Base-by-base conservation (phyloP, 2,888 invertebrate species). In the Lochmaea crataegi region DNA sequence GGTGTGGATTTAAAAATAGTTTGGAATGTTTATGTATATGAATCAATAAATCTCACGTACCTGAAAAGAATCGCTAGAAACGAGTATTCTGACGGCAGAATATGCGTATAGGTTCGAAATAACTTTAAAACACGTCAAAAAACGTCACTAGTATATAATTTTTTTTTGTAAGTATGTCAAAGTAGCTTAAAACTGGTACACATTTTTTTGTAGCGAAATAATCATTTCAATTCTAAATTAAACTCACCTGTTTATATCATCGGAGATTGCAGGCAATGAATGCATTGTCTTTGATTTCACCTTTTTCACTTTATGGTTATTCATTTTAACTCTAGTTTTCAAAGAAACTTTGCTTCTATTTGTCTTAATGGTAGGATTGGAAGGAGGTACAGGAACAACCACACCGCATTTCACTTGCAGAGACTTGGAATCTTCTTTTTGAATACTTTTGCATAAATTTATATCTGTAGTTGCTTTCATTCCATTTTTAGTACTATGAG, bases 281-380 rank as follows among this genome's bases (percentile, higher is more conserved):
- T 51, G 60, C 6, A 65, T 22, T n/a, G 69, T 53, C 71, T 76
- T 74, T 38, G 71, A 61, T 61, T 78, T 80, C 3, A 65, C 57
- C 67, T 76, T 79, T 53, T 74, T 78, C 18, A 72, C 22, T 58
- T 76, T 77, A 16, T 67, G 66, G 11, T 71, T 58, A 63, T 65
- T 77, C 32, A 51, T 32, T 72, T 75, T 80, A 16, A 68, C 68
- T 73, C 72, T 77, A 11, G 71, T 77, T 73, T 79, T 80, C 16
- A 80, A 56, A 9, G 77, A 74, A 72, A 80, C 72, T 61, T 77
- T 81, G 71, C 75, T 78, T 67, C 75, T 78, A 56, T 67, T 56
- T 56, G 41, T 60, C 70, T 77, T 79, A 10, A 75, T n/a, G 41
- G 71, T 48, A 38, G 76, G 74, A 2, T 70, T 58, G 32, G 75